Evolutionary conservation across 1,140 invertebrate species (phyloP), one percentile per base, ranked within the genome.

Genomic region (Drosophila pallidifrons): DNA sequence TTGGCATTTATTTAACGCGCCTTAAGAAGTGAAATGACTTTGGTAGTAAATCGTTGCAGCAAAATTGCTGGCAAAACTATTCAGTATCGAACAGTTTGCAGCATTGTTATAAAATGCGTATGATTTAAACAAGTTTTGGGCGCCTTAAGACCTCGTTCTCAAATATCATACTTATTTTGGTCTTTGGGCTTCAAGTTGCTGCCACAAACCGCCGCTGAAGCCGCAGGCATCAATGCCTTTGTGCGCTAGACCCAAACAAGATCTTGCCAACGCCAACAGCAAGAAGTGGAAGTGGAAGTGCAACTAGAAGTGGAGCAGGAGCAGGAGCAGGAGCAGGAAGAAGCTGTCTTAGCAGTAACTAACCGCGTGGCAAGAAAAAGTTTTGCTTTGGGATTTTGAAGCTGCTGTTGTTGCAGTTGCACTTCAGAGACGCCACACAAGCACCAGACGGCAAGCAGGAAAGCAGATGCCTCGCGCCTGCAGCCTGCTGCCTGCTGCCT

Each of bases 391-490:
- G 83, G 80, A 78, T 67, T 88, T 80, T 32, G 59, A 79, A 77
- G 82, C 82, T 61, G 45, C 49, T 66, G 57, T 57, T 79, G 61
- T 55, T 76, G 73, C 82, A 82, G 68, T 75, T 88, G 83, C 83
- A 87, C 83, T 87, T 87, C 74, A 81, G 83, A 88, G 83, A 77
- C 83, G 83, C 77, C 83, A 74, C 82, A 77, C 83, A 80, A 88
- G 80, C 80, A 77, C 79, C 79, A 69, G 78, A 68, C 67, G 72
- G 67, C 63, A 76, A 43, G 15, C 35, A 61, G 64, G 75, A 71
- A 52, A 28, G 61, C 49, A 60, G 47, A 28, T 64, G 46, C 61
- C 38, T 25, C 11, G 68, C 49, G 47, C 7, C 51, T 57, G 30
- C 46, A 35, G 30, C 52, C n/a, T 46, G 45, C 45, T 8, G 45